These are phyloP conservation scores for Leptogaster cylindrica DNA, from an alignment of 2,888 invertebrate species.

Conservation along the genomic window DNA sequence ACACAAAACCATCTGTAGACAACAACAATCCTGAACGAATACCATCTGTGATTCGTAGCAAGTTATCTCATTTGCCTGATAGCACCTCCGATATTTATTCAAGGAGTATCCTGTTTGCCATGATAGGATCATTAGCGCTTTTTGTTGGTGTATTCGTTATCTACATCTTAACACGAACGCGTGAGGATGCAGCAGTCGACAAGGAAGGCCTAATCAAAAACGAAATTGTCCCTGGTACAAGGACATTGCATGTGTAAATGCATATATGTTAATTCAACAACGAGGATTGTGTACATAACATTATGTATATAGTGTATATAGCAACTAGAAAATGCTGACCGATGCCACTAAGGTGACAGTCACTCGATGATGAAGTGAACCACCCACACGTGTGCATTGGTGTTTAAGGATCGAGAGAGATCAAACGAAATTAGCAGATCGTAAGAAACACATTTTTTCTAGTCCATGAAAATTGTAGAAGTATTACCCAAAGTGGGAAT, in stretches of 20 bases:
- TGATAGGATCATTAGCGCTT: conserved; percentile 50
- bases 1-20: conserved; percentile 1
- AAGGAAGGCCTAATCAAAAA: conserved; percentile 29
- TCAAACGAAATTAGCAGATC: conserved; percentile 22
- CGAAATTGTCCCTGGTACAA: conserved; percentile 5
- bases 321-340: neutral
- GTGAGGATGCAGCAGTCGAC: conserved; percentile 47
- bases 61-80: conserved; percentile 47
- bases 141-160: conserved; percentile 50
- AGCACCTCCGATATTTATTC: conserved; percentile 46
- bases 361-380: neutral
- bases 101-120: conserved; percentile 50
- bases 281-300: conserved; percentile 13
- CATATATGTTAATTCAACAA: no score
- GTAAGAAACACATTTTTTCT: conserved; percentile 26
- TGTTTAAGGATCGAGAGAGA: neutral
- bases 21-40: conserved; percentile 16
- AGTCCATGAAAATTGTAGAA: conserved; percentile 28
- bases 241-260: conserved; percentile 27
- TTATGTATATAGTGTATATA: conserved; percentile 34
- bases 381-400: neutral
- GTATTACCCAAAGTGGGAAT: conserved; percentile 22
- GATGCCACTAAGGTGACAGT: neutral
- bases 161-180: conserved; percentile 50
- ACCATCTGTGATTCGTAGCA: conserved; percentile 51